Evolutionary conservation across 2,888 invertebrate species (phyloP), one percentile per base, ranked within the genome.

Genomic region (Pachliopta kotzebuea): DNA sequence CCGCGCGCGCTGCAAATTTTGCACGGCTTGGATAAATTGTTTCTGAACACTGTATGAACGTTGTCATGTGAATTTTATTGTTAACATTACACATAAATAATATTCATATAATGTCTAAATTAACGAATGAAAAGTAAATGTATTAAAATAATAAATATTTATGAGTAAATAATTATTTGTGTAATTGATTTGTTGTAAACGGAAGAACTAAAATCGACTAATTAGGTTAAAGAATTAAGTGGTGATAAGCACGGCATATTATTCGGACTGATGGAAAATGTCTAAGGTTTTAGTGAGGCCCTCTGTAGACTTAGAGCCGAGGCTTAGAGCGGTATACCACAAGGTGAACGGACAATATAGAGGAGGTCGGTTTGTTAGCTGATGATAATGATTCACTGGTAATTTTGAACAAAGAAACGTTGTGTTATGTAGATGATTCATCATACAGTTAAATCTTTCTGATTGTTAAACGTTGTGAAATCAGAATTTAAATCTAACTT

Each of bases 11-110:
- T 61, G 53, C 23, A 53, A 60, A 60, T 60, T 52, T 31, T 31
- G 20, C 18, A 18, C 21, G 6, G 14, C 31, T 31, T 53, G 24
- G 50, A n/a, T 49, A 31, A 56, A 56, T 62, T 52, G 37, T 56
- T 62, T 62, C 21, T 52, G 52, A 62, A 49, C 53, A 53, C 29
- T 58, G 58, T 29, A 52, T 52, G 20, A 56, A n/a, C 37, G 57
- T 62, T 62, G 62, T 62, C 26, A 62, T 57, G 62, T 52, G 53
- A 57, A 62, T 62, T 57, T 62, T 26, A 24, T 37, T 50, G 11
- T 49, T 23, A 42, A 20, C 45, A 55, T 50, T 31, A 26, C 26
- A 26, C 26, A 54, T 45, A 55, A 21, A 50, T 21, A 53, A 20
- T 37, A 18, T 21, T 37, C 20, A 23, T 8, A 14, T 26, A 7